These are phyloP conservation scores for Saccopteryx leptura DNA, from an alignment of 2,113 vertebrate genomes.

Conservation along the genomic window DNA sequence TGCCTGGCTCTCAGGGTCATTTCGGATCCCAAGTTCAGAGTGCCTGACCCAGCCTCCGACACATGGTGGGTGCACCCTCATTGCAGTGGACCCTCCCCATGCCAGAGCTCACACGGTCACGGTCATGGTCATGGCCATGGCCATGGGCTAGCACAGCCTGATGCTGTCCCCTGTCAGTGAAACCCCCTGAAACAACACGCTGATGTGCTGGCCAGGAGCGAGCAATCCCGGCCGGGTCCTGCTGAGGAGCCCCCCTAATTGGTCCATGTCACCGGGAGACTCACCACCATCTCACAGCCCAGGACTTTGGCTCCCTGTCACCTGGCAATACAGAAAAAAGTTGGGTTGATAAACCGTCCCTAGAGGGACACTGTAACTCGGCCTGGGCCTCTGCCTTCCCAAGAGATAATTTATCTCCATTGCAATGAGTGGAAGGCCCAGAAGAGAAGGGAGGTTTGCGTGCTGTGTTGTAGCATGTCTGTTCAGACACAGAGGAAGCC, in stretches of 20 bases:
- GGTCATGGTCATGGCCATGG: fast-evolving
- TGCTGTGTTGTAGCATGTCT: fast-evolving
- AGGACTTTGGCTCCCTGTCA: not conserved
- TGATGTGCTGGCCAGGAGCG: not conserved
- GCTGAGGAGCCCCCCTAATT: not conserved
- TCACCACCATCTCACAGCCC: not conserved
- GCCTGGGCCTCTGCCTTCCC: not conserved
- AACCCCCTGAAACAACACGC: not conserved
- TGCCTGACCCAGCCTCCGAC: not conserved
- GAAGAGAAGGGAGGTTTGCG: not conserved
- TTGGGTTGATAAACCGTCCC: not conserved
- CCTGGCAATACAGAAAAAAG: not conserved
- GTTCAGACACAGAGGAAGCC: not conserved
- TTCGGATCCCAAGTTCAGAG: not conserved
- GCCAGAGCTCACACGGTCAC: fast-evolving
- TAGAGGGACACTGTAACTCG: not conserved
- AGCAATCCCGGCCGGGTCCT: not conserved
- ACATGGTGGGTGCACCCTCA: not conserved
- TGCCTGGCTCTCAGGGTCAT: not conserved
- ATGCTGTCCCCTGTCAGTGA: not conserved
- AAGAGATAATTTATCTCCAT: not conserved
- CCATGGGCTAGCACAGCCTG: not conserved
- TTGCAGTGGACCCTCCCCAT: not conserved
- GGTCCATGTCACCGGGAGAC: not conserved
- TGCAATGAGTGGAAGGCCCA: not conserved